Evolutionary conservation across 2,888 invertebrate genomes (phyloP).

Genomic region (Thumatha senex): DNA sequence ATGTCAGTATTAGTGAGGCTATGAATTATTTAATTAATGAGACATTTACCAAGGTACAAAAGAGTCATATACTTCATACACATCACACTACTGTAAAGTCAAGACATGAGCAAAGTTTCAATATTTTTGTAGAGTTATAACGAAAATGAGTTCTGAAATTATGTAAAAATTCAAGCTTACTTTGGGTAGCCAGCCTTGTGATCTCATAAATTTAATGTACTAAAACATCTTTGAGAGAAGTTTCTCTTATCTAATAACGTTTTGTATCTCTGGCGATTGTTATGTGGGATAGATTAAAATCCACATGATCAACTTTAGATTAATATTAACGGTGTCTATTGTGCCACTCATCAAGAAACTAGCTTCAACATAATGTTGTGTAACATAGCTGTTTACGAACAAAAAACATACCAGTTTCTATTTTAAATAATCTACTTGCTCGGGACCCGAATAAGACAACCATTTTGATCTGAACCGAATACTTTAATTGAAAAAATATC

Average conservation of each 20-base stretch:
- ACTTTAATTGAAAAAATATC: conserved; percentile 45
- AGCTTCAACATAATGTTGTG: conserved; percentile 20
- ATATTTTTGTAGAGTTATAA: too few species aligned
- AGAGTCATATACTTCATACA: neutral
- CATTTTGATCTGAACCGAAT: conserved; percentile 12
- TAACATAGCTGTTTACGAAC: conserved; percentile 32
- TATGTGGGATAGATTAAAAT: neutral
- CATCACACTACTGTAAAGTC: too few species aligned
- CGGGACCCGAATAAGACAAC: conserved; percentile 29
- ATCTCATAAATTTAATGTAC: too few species aligned
- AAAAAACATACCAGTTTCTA: conserved; percentile 25
- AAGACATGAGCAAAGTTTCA: too few species aligned
- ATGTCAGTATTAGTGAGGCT: conserved; percentile 16
- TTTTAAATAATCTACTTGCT: conserved; percentile 35
- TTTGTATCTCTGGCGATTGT: too few species aligned
- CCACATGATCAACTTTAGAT: conserved; percentile 8
- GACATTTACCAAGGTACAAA: conserved; percentile 7
- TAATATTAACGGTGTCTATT: conserved; percentile 13
- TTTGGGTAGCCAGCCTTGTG: too few species aligned
- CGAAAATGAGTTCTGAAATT: too few species aligned
- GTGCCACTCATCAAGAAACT: conserved; percentile 16
- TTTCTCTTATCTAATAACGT: too few species aligned
- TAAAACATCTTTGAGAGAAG: too few species aligned
- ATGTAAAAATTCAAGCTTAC: too few species aligned
- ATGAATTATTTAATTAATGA: conserved; percentile 19